Base-by-base conservation (phyloP, 2,888 invertebrate genomes). In the Lypha dubia region DNA sequence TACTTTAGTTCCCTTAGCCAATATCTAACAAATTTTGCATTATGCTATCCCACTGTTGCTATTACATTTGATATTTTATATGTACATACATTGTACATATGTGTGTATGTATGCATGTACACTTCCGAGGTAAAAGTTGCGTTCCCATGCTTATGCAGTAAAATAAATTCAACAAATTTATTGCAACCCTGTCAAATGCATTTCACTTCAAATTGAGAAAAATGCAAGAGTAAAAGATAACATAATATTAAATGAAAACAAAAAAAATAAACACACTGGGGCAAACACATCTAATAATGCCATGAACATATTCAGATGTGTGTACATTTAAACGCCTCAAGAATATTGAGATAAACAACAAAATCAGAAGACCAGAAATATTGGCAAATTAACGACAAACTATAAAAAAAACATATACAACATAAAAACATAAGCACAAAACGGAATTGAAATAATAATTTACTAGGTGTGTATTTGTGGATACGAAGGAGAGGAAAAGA, bases 111-210 rank as follows among this genome's bases (percentile, higher is more conserved):
- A 32, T 32, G 32, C 7, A 7, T 68, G 74, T 67, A 68, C 44
- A 81, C 70, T 70, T 70, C 74, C 44, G 62, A 81, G 44, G 51
- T 68, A 58, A 46, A 67, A 35, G 68, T 75, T 56, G 46, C 70
- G 75, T 81, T 81, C 65, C 28, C 51, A 22, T 41, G 49, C 71
- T 22, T 46, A 53, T 41, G 58, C 32, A 68, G 44, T 62, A 68
- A 73, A 68, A 80, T 68, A 65, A 46, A 60, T 68, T 68, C 32
- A 74, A 76, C 58, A 73, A 71, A 71, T 73, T 77, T 73, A 65
- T 77, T 83, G 82, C 76, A 82, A 83, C 77, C 77, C 76, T 83
- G 82, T 77, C 76, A 65, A 67, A 82, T 82, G 76, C 76, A 76
- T 71, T 77, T 71, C 46, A 65, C 15, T 65, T 68, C 4, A 58